Base-by-base conservation (phyloP, 1,140 invertebrate species). In the Pinna nobilis region DNA sequence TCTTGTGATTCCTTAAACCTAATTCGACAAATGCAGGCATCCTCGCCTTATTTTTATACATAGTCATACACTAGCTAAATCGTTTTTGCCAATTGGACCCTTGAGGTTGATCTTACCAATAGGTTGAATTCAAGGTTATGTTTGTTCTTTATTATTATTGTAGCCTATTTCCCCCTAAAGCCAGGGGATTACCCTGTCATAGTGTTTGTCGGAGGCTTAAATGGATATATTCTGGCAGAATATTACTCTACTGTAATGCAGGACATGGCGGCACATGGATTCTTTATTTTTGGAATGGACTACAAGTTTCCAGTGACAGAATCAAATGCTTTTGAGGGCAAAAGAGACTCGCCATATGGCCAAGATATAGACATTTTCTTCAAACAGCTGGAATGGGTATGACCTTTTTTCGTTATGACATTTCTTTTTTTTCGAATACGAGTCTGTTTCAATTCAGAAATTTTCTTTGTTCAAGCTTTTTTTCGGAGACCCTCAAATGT, bases 281-380 rank as follows among this genome's bases (percentile, higher is more conserved):
- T 83, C 59, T 77, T 81, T 50, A 75, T 84, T 0, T 78, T 81
- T 49, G 83, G 81, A 3, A 69, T 82, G 3, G 83, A 84, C 53
- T 65, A 65, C 23, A 13, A 70, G 37, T 84, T 68, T 50, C 82
- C 82, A 32, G 51, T 60, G 18, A 55, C 65, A 30, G 39, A 44
- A 6, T n/a, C n/a, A n/a, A n/a, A n/a, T n/a, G n/a, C n/a, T n/a
- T n/a, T n/a, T n/a, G n/a, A n/a, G n/a, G n/a, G n/a, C n/a, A 23
- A 53, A 13, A 51, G 33, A 37, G 3, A 20, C 1, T 25, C 28
- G 18, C 9, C 35, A 15, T 41, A 47, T 30, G 32, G 47, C 25
- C 65, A 64, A 37, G 68, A 65, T 23, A 35, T 71, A 2, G 37
- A 51, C n/a, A 76, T 65, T 51, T 65, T 61, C 55, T 70, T 76